Conservation (phyloP, 2,888 invertebrate species). For the Schizaphis graminum region DNA sequence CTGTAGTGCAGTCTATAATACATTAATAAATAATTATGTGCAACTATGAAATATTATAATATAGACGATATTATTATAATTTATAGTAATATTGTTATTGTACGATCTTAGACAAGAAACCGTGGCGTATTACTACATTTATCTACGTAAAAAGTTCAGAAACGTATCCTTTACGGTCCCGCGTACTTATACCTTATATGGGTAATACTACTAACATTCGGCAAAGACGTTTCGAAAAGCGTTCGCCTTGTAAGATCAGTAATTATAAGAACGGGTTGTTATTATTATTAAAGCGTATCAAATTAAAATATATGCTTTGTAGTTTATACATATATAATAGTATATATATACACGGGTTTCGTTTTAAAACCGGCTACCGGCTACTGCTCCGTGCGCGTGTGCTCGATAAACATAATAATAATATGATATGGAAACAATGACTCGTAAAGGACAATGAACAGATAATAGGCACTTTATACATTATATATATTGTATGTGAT, state of each 20-base stretch:
- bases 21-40: background rate
- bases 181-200: background rate
- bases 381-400: background rate
- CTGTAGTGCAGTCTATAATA: background rate
- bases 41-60: background rate
- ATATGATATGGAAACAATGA: slow-evolving; percentile 31
- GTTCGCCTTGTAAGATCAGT: background rate
- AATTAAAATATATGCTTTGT: slow-evolving; percentile 28
- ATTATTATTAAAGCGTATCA: slow-evolving; percentile 24
- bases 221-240: background rate
- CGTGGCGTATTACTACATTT: background rate
- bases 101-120: background rate
- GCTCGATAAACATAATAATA: slow-evolving; percentile 24
- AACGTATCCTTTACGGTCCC: background rate
- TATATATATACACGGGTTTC: background rate
- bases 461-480: slow-evolving; percentile 13
- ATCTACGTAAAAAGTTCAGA: background rate
- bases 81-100: background rate
- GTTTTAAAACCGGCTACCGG: background rate
- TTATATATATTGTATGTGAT: slow-evolving; percentile 3
- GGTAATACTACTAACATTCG: background rate
- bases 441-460: slow-evolving; percentile 39
- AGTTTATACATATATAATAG: background rate
- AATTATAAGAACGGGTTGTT: background rate
- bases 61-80: too few relatives aligned